These are phyloP conservation scores for Cyphomyrus discorhynchus DNA, from an alignment of 2,113 vertebrate genomes.

Conservation along the genomic window DNA sequence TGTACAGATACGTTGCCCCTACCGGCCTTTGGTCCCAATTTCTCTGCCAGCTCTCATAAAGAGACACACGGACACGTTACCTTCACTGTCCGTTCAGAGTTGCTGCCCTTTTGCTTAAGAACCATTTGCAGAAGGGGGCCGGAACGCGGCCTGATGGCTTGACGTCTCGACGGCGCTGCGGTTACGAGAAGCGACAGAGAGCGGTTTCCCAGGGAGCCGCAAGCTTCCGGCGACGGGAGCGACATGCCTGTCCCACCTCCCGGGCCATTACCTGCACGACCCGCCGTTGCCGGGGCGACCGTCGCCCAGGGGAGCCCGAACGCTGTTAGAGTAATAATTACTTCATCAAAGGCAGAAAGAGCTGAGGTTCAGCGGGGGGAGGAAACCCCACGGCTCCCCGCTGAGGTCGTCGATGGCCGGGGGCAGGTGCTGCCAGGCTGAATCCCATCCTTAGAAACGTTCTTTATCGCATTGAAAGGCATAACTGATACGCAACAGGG, in stretches of 20 bases:
- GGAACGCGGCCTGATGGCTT: not conserved
- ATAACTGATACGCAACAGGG: not conserved
- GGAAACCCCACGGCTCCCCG: not conserved
- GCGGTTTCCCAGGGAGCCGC: not conserved
- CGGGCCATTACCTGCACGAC: not conserved
- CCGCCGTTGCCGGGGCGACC: not conserved
- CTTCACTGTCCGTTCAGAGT: not conserved
- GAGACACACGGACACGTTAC: not conserved
- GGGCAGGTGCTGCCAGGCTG: not conserved
- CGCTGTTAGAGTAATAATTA: not conserved
- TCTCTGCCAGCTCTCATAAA: not conserved
- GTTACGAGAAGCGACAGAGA: not conserved
- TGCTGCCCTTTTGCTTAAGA: not conserved
- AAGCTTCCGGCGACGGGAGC: not conserved
- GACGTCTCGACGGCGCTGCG: not conserved
- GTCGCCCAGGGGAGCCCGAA: not conserved
- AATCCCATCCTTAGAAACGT: not conserved
- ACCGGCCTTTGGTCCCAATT: not conserved
- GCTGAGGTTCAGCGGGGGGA: not conserved
- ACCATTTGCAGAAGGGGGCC: not conserved
- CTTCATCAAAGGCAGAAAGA: conserved; percentile 1
- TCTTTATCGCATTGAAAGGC: not conserved
- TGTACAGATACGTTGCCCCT: not conserved
- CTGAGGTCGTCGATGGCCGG: not conserved
- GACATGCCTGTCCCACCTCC: not conserved